A percentile compares a stretch with the other conserved stretches of the same genome.
Evolutionary conservation across 2,113 vertebrate genomes (phyloP).

Genomic region (Myocastor coypus): DNA sequence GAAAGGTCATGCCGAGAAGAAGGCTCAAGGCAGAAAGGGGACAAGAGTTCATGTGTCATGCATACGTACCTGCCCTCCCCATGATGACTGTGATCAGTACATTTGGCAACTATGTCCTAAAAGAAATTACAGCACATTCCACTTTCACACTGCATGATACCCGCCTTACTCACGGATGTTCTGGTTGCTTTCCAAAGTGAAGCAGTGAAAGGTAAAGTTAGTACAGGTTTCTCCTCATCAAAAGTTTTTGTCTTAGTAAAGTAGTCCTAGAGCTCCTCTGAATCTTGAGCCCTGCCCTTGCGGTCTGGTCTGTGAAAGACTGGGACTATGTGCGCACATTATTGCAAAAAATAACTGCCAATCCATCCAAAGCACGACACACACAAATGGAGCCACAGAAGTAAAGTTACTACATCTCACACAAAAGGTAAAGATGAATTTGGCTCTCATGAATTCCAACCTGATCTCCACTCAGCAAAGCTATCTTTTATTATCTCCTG

Average conservation of each 20-base stretch:
- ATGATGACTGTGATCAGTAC: background rate
- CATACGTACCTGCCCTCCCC: background rate
- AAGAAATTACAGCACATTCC: background rate
- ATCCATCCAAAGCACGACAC: background rate
- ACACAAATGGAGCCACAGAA: background rate
- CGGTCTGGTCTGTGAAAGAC: background rate
- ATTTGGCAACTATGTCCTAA: background rate
- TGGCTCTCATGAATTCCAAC: background rate
- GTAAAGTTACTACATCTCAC: background rate
- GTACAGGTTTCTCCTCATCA: background rate
- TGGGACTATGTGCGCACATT: background rate
- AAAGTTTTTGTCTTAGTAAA: background rate
- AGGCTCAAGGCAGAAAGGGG: background rate
- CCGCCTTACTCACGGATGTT: background rate
- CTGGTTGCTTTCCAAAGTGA: background rate
- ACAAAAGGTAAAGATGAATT: background rate
- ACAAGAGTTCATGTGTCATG: background rate
- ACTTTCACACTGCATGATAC: background rate
- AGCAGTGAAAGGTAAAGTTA: background rate
- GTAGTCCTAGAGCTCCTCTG: background rate
- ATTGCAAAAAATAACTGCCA: background rate
- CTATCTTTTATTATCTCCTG: background rate
- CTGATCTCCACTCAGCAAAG: conserved; percentile 84
- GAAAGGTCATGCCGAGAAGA: background rate
- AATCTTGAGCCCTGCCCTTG: background rate